Conservation (phyloP, 2,888 invertebrate genomes). For the Polydrusus tereticollis region DNA sequence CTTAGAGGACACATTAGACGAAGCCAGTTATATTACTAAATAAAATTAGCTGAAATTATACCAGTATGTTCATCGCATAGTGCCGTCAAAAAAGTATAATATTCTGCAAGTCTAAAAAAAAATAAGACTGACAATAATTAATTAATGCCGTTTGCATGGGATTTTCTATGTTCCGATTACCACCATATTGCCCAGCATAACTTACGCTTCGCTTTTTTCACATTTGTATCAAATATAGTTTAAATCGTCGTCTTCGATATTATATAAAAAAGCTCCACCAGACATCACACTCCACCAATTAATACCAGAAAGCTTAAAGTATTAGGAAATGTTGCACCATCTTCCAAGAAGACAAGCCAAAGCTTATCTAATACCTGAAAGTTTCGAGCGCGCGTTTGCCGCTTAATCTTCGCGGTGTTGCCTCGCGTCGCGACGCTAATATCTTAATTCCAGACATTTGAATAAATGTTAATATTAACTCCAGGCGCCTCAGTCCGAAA, state of each 20-base stretch:
- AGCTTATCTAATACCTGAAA: constrained; percentile 49
- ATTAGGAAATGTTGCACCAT: constrained; percentile 43
- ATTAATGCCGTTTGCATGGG: no score
- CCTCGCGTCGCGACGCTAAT: constrained; percentile 58
- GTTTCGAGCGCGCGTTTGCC: constrained; percentile 51
- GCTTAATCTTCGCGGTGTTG: constrained; percentile 63
- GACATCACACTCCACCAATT: constrained; percentile 44
- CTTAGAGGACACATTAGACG: no score
- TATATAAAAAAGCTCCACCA: constrained; percentile 7
- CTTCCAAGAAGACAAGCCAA: constrained; percentile 45
- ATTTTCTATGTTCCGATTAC: no score
- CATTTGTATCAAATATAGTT: not conserved
- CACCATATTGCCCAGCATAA: no score
- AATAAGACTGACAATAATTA: no score
- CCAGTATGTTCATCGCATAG: no score
- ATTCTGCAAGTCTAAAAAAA: no score
- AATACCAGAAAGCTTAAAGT: constrained; percentile 45
- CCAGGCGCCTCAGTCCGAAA: constrained; percentile 37
- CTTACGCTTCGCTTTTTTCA: not conserved
- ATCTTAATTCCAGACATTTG: constrained; percentile 65
- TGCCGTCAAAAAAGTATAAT: no score
- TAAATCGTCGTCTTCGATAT: no score
- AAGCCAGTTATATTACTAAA: no score
- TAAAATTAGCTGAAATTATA: no score
- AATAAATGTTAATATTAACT: constrained; percentile 62